A percentile compares a stretch with the other conserved stretches of the same genome.
phyloP scores from a whole-genome alignment of 2,888 invertebrate genomes.

The Elysia crispata region DNA sequence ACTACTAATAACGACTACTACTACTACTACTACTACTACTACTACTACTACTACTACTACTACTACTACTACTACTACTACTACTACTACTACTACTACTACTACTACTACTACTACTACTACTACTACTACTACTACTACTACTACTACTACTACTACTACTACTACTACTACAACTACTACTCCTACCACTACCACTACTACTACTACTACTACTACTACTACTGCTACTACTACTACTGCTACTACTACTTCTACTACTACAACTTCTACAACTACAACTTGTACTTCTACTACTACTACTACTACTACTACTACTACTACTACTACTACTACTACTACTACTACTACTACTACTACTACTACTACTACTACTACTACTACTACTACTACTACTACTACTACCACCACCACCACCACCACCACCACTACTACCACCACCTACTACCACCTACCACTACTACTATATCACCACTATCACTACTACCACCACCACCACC shows the following conservation, averaged over 20 bases:
- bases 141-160: constrained; percentile 23
- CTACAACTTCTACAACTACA: no score
- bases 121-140: constrained; percentile 26
- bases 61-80: constrained; percentile 35
- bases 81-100: constrained; percentile 30
- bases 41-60: constrained; percentile 30
- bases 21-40: no score
- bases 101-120: constrained; percentile 24
- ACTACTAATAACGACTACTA: no score
- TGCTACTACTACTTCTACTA: neutral
- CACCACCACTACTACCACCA: no score
- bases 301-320: constrained; percentile 25
- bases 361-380: constrained; percentile 32
- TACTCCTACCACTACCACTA: no score
- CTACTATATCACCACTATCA: constrained; percentile 29
- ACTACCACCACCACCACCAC: neutral
- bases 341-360: constrained; percentile 34
- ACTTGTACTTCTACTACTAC: constrained; percentile 24
- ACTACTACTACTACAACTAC: no score
- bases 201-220: constrained; percentile 23
- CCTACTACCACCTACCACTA: constrained; percentile 22
- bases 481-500: constrained; percentile 29
- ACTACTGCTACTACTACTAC: neutral
- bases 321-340: constrained; percentile 32
- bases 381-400: constrained; percentile 33